Conservation (phyloP, 2,797 vertebrate genomes). For the Dermochelys coriacea region DNA sequence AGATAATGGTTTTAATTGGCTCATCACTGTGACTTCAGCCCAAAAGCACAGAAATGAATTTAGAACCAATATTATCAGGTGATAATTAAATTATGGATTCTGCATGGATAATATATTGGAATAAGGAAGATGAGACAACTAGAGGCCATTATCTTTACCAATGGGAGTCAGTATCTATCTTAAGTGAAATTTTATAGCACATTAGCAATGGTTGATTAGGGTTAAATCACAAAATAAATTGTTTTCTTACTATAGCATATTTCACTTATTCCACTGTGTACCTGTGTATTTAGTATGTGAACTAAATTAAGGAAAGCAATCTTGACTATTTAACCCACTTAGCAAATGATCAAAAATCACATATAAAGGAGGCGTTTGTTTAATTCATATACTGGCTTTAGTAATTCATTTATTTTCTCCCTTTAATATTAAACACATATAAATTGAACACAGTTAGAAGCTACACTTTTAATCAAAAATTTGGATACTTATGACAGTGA, state of each 20-base stretch:
- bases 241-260: conserved; percentile 63
- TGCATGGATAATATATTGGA: conserved; percentile 71
- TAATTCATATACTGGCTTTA: conserved; percentile 34
- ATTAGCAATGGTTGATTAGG: conserved; percentile 72
- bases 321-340: background rate
- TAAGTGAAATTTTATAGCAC: conserved; percentile 73
- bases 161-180: conserved; percentile 67
- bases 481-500: background rate
- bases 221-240: conserved; percentile 74
- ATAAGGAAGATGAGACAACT: conserved; percentile 71
- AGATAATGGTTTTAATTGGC: conserved; percentile 79
- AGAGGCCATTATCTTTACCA: conserved; percentile 77
- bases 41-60: conserved; percentile 79
- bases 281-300: background rate
- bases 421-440: conserved; percentile 1
- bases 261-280: conserved; percentile 22
- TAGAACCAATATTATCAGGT: conserved; percentile 80
- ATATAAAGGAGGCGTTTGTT: conserved; percentile 25
- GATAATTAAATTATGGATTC: conserved; percentile 80
- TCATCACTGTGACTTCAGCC: conserved; percentile 76
- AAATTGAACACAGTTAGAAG: conserved; percentile 9
- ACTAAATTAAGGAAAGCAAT: conserved; percentile 13
- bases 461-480: background rate
- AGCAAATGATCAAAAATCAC: conserved; percentile 1
- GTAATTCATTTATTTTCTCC: background rate